Evolutionary conservation across 2,888 invertebrate species (phyloP).

Genomic region (Nebria brevicollis): DNA sequence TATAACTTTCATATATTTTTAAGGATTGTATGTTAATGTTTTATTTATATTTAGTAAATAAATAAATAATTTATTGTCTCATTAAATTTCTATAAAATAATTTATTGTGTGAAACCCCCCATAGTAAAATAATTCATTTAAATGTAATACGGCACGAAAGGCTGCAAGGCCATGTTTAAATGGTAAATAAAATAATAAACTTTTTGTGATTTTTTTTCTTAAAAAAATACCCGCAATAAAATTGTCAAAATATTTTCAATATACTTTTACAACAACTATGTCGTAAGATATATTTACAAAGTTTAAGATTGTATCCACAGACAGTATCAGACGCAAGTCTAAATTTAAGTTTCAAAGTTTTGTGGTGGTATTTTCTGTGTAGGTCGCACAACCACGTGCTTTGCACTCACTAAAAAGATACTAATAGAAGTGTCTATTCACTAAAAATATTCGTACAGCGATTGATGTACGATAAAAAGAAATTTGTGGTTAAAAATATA

Average conservation of each 20-base stretch:
- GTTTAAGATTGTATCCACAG: not conserved
- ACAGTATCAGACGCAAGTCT: not conserved
- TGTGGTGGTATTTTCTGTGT: not conserved
- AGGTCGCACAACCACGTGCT: not conserved
- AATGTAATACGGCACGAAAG: too few species aligned
- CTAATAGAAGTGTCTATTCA: not conserved
- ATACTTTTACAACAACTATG: not conserved
- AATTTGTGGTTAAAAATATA: too few species aligned
- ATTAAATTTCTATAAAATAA: not conserved
- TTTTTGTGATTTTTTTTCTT: too few species aligned
- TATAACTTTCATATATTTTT: not conserved
- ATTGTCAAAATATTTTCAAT: too few species aligned
- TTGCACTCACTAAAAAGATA: not conserved
- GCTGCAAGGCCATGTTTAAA: too few species aligned
- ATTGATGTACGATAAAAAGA: too few species aligned
- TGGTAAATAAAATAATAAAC: too few species aligned
- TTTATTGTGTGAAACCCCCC: too few species aligned
- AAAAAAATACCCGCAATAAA: too few species aligned
- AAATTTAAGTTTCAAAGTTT: not conserved
- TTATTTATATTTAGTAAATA: not conserved
- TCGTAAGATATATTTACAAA: not conserved
- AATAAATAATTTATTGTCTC: not conserved
- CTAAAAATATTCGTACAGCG: not conserved
- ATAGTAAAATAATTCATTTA: too few species aligned
- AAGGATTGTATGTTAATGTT: not conserved